Evolutionary conservation across 2,113 vertebrate genomes (phyloP).

Genomic region (Colaptes auratus): DNA sequence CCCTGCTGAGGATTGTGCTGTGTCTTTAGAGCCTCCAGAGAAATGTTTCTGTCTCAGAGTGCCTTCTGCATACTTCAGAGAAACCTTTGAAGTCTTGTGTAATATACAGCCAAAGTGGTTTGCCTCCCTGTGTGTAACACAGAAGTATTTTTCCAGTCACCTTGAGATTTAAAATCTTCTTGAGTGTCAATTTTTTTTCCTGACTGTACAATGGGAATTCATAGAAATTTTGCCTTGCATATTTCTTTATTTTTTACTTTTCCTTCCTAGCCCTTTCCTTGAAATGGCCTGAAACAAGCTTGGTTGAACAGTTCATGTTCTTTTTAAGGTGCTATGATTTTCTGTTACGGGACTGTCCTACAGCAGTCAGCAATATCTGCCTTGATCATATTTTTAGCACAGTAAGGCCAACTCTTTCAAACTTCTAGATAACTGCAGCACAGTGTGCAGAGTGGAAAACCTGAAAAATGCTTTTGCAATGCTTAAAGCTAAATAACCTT

Average conservation of each 20-base stretch:
- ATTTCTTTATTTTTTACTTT: neutral
- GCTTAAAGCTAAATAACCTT: neutral
- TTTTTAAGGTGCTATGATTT: neutral
- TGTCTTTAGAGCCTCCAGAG: neutral
- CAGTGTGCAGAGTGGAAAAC: neutral
- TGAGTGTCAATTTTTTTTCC: neutral
- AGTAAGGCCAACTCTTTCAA: neutral
- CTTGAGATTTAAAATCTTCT: neutral
- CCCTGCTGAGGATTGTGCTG: neutral
- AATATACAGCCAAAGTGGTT: neutral
- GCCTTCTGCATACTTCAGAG: neutral
- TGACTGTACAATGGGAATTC: neutral
- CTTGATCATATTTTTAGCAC: neutral
- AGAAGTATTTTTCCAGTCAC: constrained; percentile 25
- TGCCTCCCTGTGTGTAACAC: neutral
- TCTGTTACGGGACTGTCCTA: neutral
- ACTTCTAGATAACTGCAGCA: neutral
- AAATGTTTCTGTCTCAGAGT: neutral
- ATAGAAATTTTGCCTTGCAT: neutral
- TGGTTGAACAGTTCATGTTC: neutral
- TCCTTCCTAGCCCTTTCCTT: neutral
- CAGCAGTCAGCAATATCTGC: neutral
- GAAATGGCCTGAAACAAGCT: neutral
- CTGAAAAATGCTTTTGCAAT: neutral
- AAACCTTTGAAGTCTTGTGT: neutral